Percentiles rank a stretch among this genome's conserved stretches.
These are phyloP conservation scores for Synanthedon myopaeformis DNA, from an alignment of 2,888 invertebrate genomes.

Conservation along the genomic window DNA sequence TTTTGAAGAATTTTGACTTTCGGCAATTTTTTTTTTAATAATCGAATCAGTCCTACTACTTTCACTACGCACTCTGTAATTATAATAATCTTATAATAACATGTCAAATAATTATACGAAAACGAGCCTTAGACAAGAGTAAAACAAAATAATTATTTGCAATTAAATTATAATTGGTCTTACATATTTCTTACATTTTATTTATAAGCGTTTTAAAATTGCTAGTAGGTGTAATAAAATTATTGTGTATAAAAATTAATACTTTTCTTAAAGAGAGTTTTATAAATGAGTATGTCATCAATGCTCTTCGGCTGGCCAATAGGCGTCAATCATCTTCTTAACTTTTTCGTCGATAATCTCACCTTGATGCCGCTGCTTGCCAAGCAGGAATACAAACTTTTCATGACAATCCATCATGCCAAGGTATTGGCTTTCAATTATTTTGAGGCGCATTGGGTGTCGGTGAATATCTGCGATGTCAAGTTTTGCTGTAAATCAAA, in stretches of 20 bases:
- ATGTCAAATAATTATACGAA: too few species aligned
- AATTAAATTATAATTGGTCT: too few species aligned
- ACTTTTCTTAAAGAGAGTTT: neutral
- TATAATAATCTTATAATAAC: too few species aligned
- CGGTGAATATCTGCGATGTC: constrained; percentile 40
- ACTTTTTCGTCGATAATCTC: constrained; percentile 33
- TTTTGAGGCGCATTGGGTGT: constrained; percentile 45
- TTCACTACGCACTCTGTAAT: too few species aligned
- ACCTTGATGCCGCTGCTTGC: constrained; percentile 32
- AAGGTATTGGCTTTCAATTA: constrained; percentile 38
- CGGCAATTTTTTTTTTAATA: too few species aligned
- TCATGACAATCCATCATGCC: constrained; percentile 57
- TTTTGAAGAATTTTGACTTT: too few species aligned
- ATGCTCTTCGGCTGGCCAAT: constrained; percentile 37
- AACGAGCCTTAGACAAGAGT: too few species aligned
- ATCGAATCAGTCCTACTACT: too few species aligned
- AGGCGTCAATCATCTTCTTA: constrained; percentile 38
- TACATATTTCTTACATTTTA: too few species aligned
- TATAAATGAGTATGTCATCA: neutral
- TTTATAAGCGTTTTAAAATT: neutral
- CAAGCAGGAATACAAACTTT: constrained; percentile 44
- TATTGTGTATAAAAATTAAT: neutral
- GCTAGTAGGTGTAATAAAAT: constrained; percentile 2
- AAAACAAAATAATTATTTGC: too few species aligned
- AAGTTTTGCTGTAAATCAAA: constrained; percentile 21